phyloP scores from a whole-genome alignment of 2,113 vertebrate species.

The Xenopus tropicalis region DNA sequence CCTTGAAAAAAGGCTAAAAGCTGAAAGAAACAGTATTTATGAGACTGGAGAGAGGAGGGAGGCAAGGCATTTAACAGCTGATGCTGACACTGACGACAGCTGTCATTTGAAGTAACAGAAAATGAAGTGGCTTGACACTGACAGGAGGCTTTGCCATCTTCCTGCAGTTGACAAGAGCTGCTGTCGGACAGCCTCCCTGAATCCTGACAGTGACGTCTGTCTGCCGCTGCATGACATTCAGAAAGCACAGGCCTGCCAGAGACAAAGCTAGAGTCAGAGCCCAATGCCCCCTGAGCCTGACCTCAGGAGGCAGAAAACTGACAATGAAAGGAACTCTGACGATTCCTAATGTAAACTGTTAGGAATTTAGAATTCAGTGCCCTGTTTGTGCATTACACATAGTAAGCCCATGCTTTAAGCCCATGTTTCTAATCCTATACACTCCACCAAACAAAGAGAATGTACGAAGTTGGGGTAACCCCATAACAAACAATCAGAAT shows the following conservation, averaged over 20 bases:
- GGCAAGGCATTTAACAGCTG: conserved; percentile 68
- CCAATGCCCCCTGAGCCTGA: conserved; percentile 62
- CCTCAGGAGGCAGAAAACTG: conserved; percentile 63
- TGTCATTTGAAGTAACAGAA: conserved; percentile 68
- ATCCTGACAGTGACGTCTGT: conserved; percentile 89
- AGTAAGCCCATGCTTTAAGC: not conserved
- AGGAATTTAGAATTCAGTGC: not conserved
- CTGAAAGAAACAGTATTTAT: conserved; percentile 77
- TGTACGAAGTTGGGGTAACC: no score
- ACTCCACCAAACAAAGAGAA: not conserved
- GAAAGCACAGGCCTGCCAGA: conserved; percentile 61
- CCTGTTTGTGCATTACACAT: not conserved
- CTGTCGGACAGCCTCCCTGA: conserved; percentile 69
- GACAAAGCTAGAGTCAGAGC: conserved; percentile 43
- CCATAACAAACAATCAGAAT: no score
- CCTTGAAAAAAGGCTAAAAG: conserved; percentile 60
- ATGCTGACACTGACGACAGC: conserved; percentile 91
- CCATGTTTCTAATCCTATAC: no score
- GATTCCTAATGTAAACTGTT: conserved; percentile 19
- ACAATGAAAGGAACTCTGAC: conserved; percentile 66
- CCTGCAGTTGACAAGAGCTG: conserved; percentile 86
- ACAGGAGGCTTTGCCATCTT: conserved; percentile 73
- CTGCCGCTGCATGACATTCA: conserved; percentile 72
- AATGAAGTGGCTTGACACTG: conserved; percentile 84
- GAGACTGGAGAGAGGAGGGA: conserved; percentile 65